Conservation (phyloP, 2,797 vertebrate species). For the Enteromius mattozi region DNA sequence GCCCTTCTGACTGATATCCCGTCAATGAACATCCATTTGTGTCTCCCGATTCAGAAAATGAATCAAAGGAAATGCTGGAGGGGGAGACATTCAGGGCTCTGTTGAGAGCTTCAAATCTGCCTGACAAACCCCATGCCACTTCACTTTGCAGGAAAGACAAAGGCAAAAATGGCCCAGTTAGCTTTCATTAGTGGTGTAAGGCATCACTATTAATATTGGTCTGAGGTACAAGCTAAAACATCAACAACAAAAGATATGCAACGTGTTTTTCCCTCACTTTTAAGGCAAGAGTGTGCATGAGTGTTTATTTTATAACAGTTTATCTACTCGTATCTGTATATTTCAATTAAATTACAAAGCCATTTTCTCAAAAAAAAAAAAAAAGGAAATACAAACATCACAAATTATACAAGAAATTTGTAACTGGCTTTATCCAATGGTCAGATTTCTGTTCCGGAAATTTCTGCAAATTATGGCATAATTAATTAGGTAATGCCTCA, state of each 20-base stretch:
- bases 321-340: neutral
- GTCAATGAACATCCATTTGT: conserved; percentile 24
- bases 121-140: neutral
- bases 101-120: conserved; percentile 10
- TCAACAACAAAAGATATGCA: neutral
- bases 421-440: neutral
- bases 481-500: neutral
- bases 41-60: conserved; percentile 27
- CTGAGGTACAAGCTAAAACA: neutral
- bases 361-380: neutral
- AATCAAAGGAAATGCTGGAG: conserved; percentile 30
- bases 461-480: neutral
- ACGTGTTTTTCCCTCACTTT: neutral
- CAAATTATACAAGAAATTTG: neutral
- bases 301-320: neutral
- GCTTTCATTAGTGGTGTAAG: neutral
- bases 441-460: neutral
- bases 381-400: too few species aligned
- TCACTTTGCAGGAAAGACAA: neutral
- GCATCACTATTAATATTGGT: neutral
- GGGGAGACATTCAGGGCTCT: conserved; percentile 4
- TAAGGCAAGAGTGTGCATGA: too few species aligned
- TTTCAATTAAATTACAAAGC: neutral
- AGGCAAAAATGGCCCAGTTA: neutral
- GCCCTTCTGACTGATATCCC: conserved; percentile 18